Conservation (phyloP, 2,797 vertebrate genomes). For the Mus caroli region DNA sequence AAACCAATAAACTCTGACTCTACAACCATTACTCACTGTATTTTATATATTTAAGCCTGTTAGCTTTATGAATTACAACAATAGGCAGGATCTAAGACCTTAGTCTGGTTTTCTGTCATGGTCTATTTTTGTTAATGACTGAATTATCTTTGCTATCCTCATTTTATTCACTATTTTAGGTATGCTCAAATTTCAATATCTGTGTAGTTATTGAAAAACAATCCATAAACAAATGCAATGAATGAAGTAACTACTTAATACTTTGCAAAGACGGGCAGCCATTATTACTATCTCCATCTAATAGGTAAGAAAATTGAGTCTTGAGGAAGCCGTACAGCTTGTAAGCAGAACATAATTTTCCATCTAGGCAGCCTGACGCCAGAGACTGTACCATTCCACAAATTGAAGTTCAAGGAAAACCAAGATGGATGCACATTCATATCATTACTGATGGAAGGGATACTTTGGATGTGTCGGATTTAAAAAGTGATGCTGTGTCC, state of each 20-base stretch:
- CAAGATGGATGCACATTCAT: background rate
- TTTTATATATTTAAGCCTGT: background rate
- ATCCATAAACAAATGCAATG: background rate
- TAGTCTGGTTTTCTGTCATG: background rate
- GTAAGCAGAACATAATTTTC: background rate
- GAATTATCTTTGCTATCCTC: background rate
- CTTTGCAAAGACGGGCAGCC: constrained; percentile 35
- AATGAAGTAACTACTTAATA: background rate
- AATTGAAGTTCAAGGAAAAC: constrained; percentile 1
- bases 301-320: constrained; percentile 61
- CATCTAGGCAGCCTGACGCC: constrained; percentile 6
- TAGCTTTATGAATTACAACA: constrained; percentile 47
- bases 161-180: background rate
- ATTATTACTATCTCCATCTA: background rate
- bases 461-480: background rate
- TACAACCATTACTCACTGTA: background rate
- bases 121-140: background rate
- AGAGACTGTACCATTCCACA: background rate
- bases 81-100: background rate
- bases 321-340: background rate
- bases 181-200: background rate
- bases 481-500: background rate
- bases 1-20: background rate
- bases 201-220: background rate
- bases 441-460: constrained; percentile 42